A percentile compares a stretch with the other conserved stretches of the same genome.
phyloP scores from a whole-genome alignment of 1,140 invertebrate genomes.

The Parasteatoda tepidariorum region DNA sequence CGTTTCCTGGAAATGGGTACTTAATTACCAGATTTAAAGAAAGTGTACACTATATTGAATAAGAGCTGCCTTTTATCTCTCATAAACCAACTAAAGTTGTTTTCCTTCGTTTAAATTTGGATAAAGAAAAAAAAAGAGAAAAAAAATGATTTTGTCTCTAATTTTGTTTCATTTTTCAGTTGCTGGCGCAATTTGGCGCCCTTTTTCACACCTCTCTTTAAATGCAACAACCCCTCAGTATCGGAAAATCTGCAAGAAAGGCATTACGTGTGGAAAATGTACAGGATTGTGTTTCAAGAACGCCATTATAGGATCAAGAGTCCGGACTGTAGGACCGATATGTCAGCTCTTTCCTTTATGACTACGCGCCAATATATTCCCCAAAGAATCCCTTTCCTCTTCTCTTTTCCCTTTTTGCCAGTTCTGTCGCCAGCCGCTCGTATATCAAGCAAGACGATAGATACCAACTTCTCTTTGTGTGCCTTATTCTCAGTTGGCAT shows the following conservation, averaged over 20 bases:
- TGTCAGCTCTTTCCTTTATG: constrained; percentile 54
- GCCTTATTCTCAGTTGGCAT: constrained; percentile 23
- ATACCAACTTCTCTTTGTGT: constrained; percentile 39
- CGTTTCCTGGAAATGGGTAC: too few species aligned
- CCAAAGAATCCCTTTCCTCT: constrained; percentile 19
- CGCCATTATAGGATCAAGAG: constrained; percentile 60
- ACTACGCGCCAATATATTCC: constrained; percentile 58
- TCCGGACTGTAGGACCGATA: constrained; percentile 44
- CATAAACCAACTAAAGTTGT: too few species aligned
- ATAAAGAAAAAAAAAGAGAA: too few species aligned
- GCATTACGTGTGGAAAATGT: constrained; percentile 60
- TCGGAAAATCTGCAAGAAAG: constrained; percentile 59
- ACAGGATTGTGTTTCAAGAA: constrained; percentile 60
- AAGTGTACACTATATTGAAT: too few species aligned
- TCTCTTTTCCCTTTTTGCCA: constrained; percentile 10
- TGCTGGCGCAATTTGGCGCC: too few species aligned
- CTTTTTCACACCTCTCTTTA: constrained; percentile 1
- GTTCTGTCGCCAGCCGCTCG: constrained; percentile 39
- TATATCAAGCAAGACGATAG: constrained; percentile 53
- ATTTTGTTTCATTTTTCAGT: too few species aligned
- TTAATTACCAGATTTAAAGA: too few species aligned
- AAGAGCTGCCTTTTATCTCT: too few species aligned
- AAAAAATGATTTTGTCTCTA: too few species aligned
- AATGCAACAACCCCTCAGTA: constrained; percentile 13
- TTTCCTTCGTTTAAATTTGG: too few species aligned